Conservation (phyloP, 1,140 invertebrate genomes). For the Chironomus tepperi region DNA sequence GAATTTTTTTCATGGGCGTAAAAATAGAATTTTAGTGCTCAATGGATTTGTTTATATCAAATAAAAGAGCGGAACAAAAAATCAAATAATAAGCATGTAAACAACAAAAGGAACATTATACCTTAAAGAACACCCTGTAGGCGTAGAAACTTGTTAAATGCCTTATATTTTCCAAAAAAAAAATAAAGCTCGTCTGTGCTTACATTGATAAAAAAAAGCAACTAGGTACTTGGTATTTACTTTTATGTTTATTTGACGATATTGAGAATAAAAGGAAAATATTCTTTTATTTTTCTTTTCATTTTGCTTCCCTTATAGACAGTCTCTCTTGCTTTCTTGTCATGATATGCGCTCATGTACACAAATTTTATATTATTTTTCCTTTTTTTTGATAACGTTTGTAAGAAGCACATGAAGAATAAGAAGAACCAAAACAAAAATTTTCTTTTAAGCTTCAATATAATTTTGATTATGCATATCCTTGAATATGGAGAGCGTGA, state of each 20-base stretch:
- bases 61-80: not conserved
- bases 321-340: not conserved
- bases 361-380: not conserved
- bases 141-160: not conserved
- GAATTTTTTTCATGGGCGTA: not conserved
- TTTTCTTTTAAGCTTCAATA: too few relatives aligned
- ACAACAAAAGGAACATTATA: not conserved
- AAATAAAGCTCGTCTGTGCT: not conserved
- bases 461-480: too few relatives aligned
- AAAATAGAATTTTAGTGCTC: not conserved
- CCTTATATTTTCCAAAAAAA: not conserved
- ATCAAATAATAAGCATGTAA: slow-evolving; percentile 3
- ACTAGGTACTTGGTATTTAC: not conserved
- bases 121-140: not conserved
- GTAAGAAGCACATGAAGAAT: too few relatives aligned
- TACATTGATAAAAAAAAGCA: not conserved
- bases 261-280: not conserved
- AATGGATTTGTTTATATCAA: slow-evolving; percentile 14
- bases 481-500: too few relatives aligned
- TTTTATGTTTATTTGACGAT: slow-evolving; percentile 14
- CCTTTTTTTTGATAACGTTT: not conserved
- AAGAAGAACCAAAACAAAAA: too few relatives aligned
- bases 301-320: not conserved
- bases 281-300: not conserved
- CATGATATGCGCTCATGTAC: not conserved